Conservation (phyloP, 2,113 vertebrate species). For the Sterna hirundo region DNA sequence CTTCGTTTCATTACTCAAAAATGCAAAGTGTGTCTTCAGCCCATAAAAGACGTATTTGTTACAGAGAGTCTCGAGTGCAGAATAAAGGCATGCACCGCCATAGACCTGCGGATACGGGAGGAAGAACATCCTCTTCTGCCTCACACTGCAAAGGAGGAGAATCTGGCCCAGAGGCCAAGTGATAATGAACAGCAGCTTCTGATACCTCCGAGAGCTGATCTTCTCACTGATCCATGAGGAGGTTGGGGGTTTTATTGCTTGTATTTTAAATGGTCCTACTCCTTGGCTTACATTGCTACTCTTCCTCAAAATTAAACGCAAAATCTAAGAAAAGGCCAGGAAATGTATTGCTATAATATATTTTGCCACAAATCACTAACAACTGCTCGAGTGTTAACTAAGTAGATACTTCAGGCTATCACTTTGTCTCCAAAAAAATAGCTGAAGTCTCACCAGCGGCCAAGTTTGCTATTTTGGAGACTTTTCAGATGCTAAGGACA, state of each 20-base stretch:
- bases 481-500: background rate
- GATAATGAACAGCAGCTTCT: background rate
- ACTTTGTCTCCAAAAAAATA: background rate
- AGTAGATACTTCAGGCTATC: background rate
- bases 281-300: fast-evolving
- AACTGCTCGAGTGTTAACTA: background rate
- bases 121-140: background rate
- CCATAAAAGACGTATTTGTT: background rate
- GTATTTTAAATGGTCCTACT: background rate
- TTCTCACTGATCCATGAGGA: background rate
- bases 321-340: background rate
- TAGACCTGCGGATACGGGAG: background rate
- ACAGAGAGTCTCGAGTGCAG: no score
- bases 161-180: background rate
- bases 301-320: background rate
- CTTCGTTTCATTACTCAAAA: background rate
- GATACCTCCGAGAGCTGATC: background rate
- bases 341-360: background rate
- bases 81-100: background rate
- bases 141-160: background rate
- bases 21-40: background rate
- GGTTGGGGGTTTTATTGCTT: background rate
- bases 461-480: background rate
- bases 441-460: background rate
- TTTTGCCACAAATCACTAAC: background rate